phyloP scores from a whole-genome alignment of 37 sponge, comb jelly and placozoan species.

The Eunapius fragilis region DNA sequence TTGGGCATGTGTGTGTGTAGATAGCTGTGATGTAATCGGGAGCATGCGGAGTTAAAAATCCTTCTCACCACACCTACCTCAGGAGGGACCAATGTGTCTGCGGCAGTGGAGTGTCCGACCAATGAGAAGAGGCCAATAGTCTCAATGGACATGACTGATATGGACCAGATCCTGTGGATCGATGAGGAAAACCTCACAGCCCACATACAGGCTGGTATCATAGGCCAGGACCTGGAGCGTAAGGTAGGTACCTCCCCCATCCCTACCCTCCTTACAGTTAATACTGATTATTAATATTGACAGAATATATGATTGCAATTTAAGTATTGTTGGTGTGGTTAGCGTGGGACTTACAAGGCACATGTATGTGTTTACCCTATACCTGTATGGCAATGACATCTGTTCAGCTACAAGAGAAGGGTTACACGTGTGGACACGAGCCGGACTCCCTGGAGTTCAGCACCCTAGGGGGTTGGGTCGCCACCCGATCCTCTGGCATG shows the following conservation, averaged over 20 bases:
- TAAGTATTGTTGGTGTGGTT: background rate
- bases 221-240: constrained; percentile 93
- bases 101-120: constrained; percentile 85
- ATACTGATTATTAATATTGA: too few species aligned
- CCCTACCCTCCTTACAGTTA: too few species aligned
- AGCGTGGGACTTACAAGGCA: too few species aligned
- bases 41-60: too few species aligned
- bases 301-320: background rate
- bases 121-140: constrained; percentile 82
- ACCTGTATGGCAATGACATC: too few species aligned
- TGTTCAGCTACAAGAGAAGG: constrained; percentile 69
- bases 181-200: constrained; percentile 91
- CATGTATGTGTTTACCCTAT: too few species aligned
- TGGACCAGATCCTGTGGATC: constrained; percentile 90
- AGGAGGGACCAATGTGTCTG: constrained; percentile 97
- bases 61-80: too few species aligned
- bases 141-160: constrained; percentile 91
- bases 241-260: constrained; percentile 67
- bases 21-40: too few species aligned
- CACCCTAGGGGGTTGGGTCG: constrained; percentile 94
- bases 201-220: constrained; percentile 87
- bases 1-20: too few species aligned
- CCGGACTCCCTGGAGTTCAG: constrained; percentile 97
- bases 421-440: constrained; percentile 90
- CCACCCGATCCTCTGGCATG: constrained; percentile 95